Evolutionary conservation across 2,888 invertebrate genomes (phyloP), one percentile per base, ranked within the genome.

Genomic region (Macropis europaea): DNA sequence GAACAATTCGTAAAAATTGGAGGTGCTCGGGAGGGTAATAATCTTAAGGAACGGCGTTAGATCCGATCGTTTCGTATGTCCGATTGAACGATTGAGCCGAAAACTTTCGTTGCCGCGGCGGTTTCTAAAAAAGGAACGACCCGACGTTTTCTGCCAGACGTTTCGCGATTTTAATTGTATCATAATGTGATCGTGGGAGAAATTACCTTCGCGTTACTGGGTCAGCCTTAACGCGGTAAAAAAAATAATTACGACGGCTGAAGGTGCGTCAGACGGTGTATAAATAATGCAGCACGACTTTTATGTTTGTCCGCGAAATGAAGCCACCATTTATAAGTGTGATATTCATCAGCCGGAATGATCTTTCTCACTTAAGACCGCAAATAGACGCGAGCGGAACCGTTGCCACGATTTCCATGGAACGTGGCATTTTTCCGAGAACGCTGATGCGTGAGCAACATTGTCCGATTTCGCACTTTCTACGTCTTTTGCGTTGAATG

Each of bases 71-170:
- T 15, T 43, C 40, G 13, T n/a, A 30, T 13, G 4, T 13, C 1
- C 19, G 17, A 15, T 9, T 15, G 15, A 28, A 3, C 3, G 3
- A 2, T n/a, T n/a, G n/a, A n/a, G n/a, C n/a, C n/a, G n/a, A n/a
- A n/a, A n/a, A n/a, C n/a, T n/a, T n/a, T n/a, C n/a, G n/a, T n/a
- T n/a, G n/a, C n/a, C n/a, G n/a, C n/a, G n/a, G n/a, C n/a, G n/a
- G n/a, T 63, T 28, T 63, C 53, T 53, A 63, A 63, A 67, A 53
- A 36, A 48, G 32, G 48, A 59, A 64, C n/a, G 6, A 3, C 17
- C 3, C 26, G n/a, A 11, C 24, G 28, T 36, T 45, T 32, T 32
- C 30, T 11, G 22, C 17, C 11, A 22, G 13, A 45, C 38, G 32
- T 47, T 26, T 9, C 13, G 22, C 17, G 13, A 22, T 45, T 47